A percentile compares a stretch with the other conserved stretches of the same genome.
Evolutionary conservation across 2,888 invertebrate genomes (phyloP).

Genomic region (Falcaria lacertinaria): DNA sequence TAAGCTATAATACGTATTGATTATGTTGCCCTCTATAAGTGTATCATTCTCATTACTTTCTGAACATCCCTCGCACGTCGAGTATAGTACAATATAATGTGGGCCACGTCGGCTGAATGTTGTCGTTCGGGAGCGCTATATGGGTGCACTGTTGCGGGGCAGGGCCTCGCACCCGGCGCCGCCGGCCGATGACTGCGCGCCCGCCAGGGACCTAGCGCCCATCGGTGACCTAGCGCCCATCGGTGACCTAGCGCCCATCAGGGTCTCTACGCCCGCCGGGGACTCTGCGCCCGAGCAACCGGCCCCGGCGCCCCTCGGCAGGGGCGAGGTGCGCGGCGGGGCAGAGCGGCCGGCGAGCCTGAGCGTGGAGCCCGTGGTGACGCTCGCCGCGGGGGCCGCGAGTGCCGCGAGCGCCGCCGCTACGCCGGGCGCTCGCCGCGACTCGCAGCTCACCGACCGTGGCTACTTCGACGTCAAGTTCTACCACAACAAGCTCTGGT

Average conservation of each 20-base stretch:
- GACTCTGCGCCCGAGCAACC: constrained; percentile 5
- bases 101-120: too few species aligned
- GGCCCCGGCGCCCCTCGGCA: constrained; percentile 4
- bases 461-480: constrained; percentile 88
- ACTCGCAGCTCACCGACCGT: constrained; percentile 79
- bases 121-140: too few species aligned
- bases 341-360: constrained; percentile 32
- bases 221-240: too few species aligned
- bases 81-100: too few species aligned
- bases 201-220: too few species aligned
- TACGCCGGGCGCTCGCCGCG: constrained; percentile 29
- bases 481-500: constrained; percentile 89
- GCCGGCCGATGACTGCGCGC: too few species aligned
- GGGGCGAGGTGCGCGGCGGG: constrained; percentile 12
- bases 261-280: too few species aligned
- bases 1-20: too few species aligned
- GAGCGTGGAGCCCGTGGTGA: constrained; percentile 20
- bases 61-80: too few species aligned
- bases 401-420: constrained; percentile 2
- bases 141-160: not conserved
- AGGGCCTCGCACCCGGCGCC: not conserved
- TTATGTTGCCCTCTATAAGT: too few species aligned
- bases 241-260: too few species aligned
- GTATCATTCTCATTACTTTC: too few species aligned
- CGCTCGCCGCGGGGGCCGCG: not conserved